phyloP scores from a whole-genome alignment of 2,113 vertebrate genomes.

The Corydoras sp. region DNA sequence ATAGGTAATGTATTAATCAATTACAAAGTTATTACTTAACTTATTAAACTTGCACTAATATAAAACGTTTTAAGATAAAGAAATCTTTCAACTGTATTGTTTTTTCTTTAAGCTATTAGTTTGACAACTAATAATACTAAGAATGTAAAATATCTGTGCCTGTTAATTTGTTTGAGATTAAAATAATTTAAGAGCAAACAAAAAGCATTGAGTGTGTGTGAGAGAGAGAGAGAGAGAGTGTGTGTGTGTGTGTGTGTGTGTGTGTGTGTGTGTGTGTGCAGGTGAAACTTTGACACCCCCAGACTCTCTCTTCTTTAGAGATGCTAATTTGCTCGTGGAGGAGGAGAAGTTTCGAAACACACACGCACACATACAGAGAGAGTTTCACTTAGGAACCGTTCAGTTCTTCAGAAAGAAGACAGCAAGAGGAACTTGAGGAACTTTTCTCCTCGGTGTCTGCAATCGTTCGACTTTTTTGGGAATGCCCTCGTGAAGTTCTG shows the following conservation, averaged over 20 bases:
- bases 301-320: slow-evolving; percentile 29
- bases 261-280: slow-evolving; percentile 15
- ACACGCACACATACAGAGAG: not conserved
- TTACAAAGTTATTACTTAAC: too few species aligned
- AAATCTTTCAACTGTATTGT: too few species aligned
- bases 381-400: not conserved
- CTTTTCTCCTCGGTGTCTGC: not conserved
- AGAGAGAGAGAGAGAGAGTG: not conserved
- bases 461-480: not conserved
- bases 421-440: not conserved
- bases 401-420: not conserved
- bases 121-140: not conserved
- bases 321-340: slow-evolving; percentile 46
- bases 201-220: not conserved
- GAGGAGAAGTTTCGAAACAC: slow-evolving; percentile 18
- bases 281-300: slow-evolving; percentile 36
- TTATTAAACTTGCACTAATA: too few species aligned
- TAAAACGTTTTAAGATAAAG: too few species aligned
- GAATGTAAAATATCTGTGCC: not conserved
- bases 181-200: not conserved
- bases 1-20: too few species aligned
- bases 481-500: not conserved
- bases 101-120: too few species aligned
- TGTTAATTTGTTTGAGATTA: too few species aligned
- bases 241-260: too few species aligned